Evolutionary conservation across 2,888 invertebrate species (phyloP).

Genomic region (Ditylenchus weischeri): DNA sequence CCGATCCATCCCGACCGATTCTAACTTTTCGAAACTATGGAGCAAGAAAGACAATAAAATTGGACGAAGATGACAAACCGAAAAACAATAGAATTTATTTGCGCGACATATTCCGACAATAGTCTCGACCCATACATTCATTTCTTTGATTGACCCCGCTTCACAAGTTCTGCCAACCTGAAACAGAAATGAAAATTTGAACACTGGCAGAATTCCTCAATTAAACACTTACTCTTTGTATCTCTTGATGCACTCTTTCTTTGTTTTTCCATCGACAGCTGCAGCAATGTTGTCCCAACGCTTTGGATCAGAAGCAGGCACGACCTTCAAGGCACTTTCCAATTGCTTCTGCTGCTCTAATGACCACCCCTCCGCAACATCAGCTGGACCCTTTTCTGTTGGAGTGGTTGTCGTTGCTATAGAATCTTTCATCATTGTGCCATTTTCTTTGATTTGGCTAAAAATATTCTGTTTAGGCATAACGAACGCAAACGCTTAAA

Average conservation of each 20-base stretch:
- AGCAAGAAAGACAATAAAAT: no score
- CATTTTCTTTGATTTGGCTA: slow-evolving; percentile 14
- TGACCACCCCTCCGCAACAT: slow-evolving; percentile 70
- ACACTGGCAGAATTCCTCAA: no score
- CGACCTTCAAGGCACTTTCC: slow-evolving; percentile 94
- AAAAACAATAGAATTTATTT: slow-evolving; percentile 18
- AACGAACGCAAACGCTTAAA: no score
- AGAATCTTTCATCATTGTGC: slow-evolving; percentile 22
- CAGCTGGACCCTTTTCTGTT: neutral
- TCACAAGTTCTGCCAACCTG: slow-evolving; percentile 69
- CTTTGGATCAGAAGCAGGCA: slow-evolving; percentile 78
- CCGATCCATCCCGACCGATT: no score
- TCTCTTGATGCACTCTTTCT: slow-evolving; percentile 94
- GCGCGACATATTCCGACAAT: neutral
- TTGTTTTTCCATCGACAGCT: slow-evolving; percentile 65
- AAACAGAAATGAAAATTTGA: no score
- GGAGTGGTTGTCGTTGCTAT: slow-evolving; percentile 1
- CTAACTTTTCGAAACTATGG: no score
- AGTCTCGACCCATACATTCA: neutral
- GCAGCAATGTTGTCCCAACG: slow-evolving; percentile 90
- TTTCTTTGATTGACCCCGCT: slow-evolving; percentile 62
- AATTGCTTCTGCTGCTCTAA: slow-evolving; percentile 85
- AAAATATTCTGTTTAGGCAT: neutral
- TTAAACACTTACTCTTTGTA: slow-evolving; percentile 73
- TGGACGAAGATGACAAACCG: neutral